Evolutionary conservation across 1,140 invertebrate genomes (phyloP).

Genomic region (Diabrotica virgifera): DNA sequence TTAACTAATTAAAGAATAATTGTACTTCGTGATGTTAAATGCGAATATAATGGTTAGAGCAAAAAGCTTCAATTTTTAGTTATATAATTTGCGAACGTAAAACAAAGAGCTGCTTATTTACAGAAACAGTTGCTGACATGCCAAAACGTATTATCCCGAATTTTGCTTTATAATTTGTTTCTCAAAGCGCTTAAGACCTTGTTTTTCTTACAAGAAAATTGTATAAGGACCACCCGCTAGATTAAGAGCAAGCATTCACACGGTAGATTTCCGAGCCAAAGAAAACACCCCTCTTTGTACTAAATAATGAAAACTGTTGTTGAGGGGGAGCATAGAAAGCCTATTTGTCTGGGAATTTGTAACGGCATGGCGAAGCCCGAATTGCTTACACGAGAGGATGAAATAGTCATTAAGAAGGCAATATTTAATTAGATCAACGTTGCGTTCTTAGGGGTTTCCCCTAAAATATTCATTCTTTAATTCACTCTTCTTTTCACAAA

Average conservation of each 20-base stretch:
- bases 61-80: too few species aligned
- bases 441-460: too few species aligned
- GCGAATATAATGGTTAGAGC: too few species aligned
- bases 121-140: too few species aligned
- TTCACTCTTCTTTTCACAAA: conserved; percentile 2
- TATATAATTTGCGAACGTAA: too few species aligned
- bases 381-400: not conserved
- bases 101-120: too few species aligned
- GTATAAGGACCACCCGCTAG: not conserved
- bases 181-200: not conserved
- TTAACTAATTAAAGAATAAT: too few species aligned
- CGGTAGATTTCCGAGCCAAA: not conserved
- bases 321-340: not conserved
- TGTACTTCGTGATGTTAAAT: too few species aligned
- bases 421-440: not conserved
- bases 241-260: not conserved
- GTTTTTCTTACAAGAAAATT: not conserved
- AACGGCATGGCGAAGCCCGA: not conserved
- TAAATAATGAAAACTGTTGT: not conserved
- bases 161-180: not conserved
- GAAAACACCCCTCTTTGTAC: not conserved
- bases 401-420: conserved; percentile 2
- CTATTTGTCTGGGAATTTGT: conserved; percentile 2
- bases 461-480: conserved; percentile 1
- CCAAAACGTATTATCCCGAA: too few species aligned